phyloP scores from a whole-genome alignment of 2,113 vertebrate species.

The Prunella fulvescens region DNA sequence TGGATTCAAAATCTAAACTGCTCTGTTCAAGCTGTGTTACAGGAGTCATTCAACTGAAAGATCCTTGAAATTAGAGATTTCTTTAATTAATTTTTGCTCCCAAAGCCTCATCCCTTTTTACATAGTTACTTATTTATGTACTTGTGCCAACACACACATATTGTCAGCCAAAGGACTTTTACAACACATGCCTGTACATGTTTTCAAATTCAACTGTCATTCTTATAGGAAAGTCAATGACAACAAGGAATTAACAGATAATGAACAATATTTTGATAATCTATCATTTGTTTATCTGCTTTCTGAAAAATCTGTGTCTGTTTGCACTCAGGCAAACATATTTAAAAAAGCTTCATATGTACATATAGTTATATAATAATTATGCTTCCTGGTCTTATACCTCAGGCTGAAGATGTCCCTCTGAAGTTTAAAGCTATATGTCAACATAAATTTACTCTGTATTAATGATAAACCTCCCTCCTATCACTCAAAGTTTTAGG shows the following conservation, averaged over 20 bases:
- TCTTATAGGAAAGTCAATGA: not conserved
- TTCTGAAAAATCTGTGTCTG: not conserved
- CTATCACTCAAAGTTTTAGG: not conserved
- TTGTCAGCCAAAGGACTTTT: not conserved
- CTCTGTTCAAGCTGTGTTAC: not conserved
- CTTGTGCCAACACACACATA: fast-evolving
- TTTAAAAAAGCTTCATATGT: not conserved
- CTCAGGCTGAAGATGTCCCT: not conserved
- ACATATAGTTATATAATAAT: not conserved
- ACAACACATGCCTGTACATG: not conserved
- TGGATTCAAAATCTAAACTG: not conserved
- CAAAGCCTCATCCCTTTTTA: not conserved
- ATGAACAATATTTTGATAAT: not conserved
- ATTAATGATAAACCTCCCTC: not conserved
- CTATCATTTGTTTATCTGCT: not conserved
- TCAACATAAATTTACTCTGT: not conserved
- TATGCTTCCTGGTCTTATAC: not conserved
- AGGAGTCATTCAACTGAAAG: not conserved
- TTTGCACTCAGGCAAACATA: not conserved
- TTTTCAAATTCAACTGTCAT: constrained; percentile 1
- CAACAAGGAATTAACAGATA: not conserved
- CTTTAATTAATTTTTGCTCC: fast-evolving
- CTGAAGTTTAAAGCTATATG: not conserved
- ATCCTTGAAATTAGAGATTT: not conserved
- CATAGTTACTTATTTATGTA: not conserved